These are phyloP conservation scores for Oasisia sp. DNA, from an alignment of 2,888 invertebrate genomes.

Conservation along the genomic window DNA sequence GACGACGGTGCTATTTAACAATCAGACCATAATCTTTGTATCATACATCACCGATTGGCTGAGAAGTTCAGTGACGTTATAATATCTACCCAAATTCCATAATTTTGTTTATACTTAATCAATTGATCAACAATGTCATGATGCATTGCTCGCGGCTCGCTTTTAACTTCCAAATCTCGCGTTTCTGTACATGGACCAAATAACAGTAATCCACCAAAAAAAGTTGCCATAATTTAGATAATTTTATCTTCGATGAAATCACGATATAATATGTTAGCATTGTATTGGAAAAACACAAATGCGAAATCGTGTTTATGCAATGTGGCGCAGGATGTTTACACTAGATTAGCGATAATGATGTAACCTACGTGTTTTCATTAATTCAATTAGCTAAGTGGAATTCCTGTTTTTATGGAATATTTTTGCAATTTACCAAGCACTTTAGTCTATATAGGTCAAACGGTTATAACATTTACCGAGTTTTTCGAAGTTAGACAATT, in stretches of 20 bases:
- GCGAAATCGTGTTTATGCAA: background rate
- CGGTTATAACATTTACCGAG: too few species aligned
- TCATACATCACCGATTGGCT: background rate
- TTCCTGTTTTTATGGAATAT: background rate
- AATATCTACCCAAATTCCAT: background rate
- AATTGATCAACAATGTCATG: background rate
- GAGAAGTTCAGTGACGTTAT: background rate
- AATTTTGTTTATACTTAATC: background rate
- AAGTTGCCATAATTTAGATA: background rate
- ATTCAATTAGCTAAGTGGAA: background rate
- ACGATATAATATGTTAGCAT: background rate
- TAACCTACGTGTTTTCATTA: background rate
- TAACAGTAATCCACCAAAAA: background rate
- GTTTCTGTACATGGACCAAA: background rate
- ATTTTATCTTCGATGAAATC: background rate
- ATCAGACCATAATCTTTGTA: background rate
- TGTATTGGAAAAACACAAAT: background rate
- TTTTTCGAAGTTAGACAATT: background rate
- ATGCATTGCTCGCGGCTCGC: background rate
- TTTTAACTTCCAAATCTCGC: background rate
- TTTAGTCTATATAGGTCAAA: background rate
- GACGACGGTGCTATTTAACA: background rate
- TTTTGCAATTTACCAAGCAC: background rate
- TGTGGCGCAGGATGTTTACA: background rate
- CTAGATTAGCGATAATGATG: background rate